Evolutionary conservation across 2,888 invertebrate species (phyloP), one percentile per base, ranked within the genome.

Genomic region (Microdon myrmicae): DNA sequence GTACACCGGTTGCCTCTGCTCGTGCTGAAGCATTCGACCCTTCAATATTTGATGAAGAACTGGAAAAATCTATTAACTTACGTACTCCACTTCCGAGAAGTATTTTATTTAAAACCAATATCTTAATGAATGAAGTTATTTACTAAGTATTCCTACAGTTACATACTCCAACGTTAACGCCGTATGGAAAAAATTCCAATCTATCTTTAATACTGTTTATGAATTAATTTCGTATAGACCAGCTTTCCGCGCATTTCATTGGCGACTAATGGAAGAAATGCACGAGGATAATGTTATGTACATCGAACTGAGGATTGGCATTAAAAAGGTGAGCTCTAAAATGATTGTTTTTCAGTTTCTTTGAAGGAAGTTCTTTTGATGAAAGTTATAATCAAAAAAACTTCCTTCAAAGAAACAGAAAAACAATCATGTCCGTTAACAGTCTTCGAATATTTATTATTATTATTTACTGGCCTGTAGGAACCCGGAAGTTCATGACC

Each of bases 201-300:
- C 74, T 22, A 81, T 82, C 54, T 86, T 87, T 49, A 55, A 55
- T 0, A 81, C 82, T 0, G 60, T 82, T 1, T 73, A 71, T 1
- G 83, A 83, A 39, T 71, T 84, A 29, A 68, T 85, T 2, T 75
- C 74, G 8, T 86, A 84, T 51, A 75, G 79, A 54, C 84, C 85
- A 1, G 82, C 83, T 0, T 85, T 82, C 71, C 81, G 83, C 45
- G 81, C 82, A 8, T 84, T 84, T 69, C 82, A 84, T 56, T 82
- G 83, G 70, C 81, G 82, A 59, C 75, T 83, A 25, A 76, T 88
- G 3, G 73, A 82, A 38, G 85, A 87, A 70, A 72, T 86, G 22
- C 81, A 83, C 61, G 78, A 82, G 1, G 88, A 88, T 70, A 86
- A 87, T 67, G 79, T 88, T 0, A 80, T 85, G 74, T 87, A 87